Evolutionary conservation across 2,888 invertebrate genomes (phyloP).

Genomic region (Rhyacophila evoluta): DNA sequence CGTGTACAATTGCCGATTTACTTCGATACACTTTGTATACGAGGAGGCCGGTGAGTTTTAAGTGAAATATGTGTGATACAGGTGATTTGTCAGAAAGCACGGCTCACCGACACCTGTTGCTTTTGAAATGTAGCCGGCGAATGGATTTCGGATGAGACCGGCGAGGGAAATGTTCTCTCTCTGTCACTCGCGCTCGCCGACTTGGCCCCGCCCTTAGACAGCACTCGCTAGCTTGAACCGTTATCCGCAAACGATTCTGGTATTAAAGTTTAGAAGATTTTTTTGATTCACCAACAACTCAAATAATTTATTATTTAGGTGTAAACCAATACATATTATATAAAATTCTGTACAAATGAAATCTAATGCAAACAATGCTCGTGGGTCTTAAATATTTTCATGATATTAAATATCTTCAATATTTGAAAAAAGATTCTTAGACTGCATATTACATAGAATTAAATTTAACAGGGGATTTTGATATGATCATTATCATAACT

Average conservation of each 20-base stretch:
- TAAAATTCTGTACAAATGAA: too few relatives aligned
- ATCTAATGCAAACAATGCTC: too few relatives aligned
- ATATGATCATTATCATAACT: too few relatives aligned
- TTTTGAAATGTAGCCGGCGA: constrained; percentile 48
- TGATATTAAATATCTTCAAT: too few relatives aligned
- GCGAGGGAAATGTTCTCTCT: constrained; percentile 41
- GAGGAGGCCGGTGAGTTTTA: constrained; percentile 28
- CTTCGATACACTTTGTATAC: constrained; percentile 43
- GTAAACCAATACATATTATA: too few relatives aligned
- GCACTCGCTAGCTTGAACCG: constrained; percentile 20
- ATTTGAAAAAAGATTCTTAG: too few relatives aligned
- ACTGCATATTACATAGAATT: too few relatives aligned
- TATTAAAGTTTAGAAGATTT: too few relatives aligned
- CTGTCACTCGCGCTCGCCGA: constrained; percentile 34
- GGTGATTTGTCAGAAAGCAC: constrained; percentile 41
- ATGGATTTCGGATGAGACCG: constrained; percentile 30
- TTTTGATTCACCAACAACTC: too few relatives aligned
- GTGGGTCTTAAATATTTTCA: too few relatives aligned
- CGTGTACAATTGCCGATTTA: constrained; percentile 11
- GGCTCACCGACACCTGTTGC: constrained; percentile 47
- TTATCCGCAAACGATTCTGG: background rate
- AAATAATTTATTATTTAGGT: too few relatives aligned
- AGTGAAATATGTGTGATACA: constrained; percentile 41
- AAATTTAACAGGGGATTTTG: too few relatives aligned
- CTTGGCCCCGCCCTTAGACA: constrained; percentile 30